Evolutionary conservation across 2,797 vertebrate genomes (phyloP), one percentile per base, ranked within the genome.

Genomic region (Alca torda): DNA sequence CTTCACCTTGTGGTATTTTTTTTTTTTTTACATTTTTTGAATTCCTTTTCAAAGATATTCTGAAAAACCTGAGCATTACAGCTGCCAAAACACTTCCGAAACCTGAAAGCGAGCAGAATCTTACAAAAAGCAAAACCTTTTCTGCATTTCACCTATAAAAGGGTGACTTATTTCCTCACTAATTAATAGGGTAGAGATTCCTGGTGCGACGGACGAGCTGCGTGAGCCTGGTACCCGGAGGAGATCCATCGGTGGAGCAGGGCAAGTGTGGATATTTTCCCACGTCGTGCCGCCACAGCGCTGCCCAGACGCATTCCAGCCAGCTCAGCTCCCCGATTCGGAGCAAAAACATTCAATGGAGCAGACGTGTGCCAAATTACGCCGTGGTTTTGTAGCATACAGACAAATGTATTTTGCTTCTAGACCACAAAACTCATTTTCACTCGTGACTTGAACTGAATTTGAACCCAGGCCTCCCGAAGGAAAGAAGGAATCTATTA

Each of bases 401-500:
- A 8, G 74, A 77, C 75, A 91, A 67, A 89, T 24, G 63, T 39
- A 87, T 79, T 87, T 87, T 87, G 64, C 89, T 82, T 77, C 2
- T 3, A 64, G 87, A 81, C 45, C 90, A 84, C 73, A 87, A 50
- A 89, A 86, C 74, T 64, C 41, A 72, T 83, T 93, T 89, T 65
- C 91, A 61, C 79, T 83, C 20, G 56, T 39, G 69, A 18, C 69
- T 64, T 95, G 94, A 89, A 84, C 94, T 86, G 13, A 5, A 3
- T 59, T 39, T 90, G 93, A 95, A 82, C 88, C 65, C 87, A 65
- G 41, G 25, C 50, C 51, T 94, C 73, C 79, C 1, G 1, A 84
- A 80, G 67, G 70, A 54, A 33, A 46, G 57, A 9, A 45, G 77
- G 56, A 65, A 43, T 30, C 17, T 12, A 9, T 90, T 92, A 93